These are phyloP conservation scores for Ceratina calcarata DNA, from an alignment of 1,140 invertebrate species.

Conservation along the genomic window DNA sequence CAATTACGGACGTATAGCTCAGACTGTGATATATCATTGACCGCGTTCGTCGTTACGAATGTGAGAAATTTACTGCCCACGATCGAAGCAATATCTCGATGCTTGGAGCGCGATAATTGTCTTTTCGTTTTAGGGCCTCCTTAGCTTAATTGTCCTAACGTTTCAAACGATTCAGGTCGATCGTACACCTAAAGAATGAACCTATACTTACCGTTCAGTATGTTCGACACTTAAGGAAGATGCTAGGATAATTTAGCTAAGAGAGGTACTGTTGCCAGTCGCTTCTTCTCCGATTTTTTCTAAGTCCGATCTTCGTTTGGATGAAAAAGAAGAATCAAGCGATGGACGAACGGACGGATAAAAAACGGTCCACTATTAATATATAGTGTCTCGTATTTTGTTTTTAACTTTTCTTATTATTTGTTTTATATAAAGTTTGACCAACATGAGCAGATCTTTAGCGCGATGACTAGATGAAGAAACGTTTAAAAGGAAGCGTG, in stretches of 20 bases:
- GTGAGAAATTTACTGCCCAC: background rate
- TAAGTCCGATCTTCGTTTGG: background rate
- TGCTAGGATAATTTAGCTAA: too few relatives aligned
- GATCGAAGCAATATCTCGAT: background rate
- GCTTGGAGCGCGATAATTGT: background rate
- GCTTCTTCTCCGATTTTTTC: background rate
- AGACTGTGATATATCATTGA: slow-evolving; percentile 78
- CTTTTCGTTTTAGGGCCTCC: background rate
- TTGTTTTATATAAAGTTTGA: too few relatives aligned
- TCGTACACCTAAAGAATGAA: too few relatives aligned
- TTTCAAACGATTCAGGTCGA: too few relatives aligned
- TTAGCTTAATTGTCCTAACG: too few relatives aligned
- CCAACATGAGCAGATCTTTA: too few relatives aligned
- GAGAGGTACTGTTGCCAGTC: background rate
- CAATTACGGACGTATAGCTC: slow-evolving; percentile 71
- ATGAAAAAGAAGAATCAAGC: background rate
- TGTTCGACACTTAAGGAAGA: too few relatives aligned
- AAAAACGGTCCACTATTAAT: background rate
- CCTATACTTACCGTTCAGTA: too few relatives aligned
- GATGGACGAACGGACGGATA: background rate
- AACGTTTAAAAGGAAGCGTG: too few relatives aligned
- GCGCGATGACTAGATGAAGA: too few relatives aligned
- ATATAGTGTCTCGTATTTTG: background rate
- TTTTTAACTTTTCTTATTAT: too few relatives aligned
- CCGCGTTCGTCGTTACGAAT: slow-evolving; percentile 62